Conservation (phyloP, 2,888 invertebrate species). For the Hypsopygia costalis region DNA sequence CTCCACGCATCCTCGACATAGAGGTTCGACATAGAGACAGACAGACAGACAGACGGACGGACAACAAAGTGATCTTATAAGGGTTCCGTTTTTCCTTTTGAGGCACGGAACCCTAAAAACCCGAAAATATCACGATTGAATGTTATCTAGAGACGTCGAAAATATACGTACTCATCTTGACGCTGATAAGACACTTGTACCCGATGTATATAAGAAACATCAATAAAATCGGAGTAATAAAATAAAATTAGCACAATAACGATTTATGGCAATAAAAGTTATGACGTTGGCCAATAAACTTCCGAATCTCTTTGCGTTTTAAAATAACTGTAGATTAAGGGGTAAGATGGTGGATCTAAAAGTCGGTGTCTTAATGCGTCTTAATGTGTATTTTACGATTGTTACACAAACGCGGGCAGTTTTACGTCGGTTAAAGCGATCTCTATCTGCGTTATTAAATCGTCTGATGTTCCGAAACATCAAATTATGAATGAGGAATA, state of each 20-base stretch:
- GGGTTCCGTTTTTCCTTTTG: too few relatives aligned
- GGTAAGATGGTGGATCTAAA: conserved; percentile 62
- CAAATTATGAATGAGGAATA: conserved; percentile 78
- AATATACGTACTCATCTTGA: conserved; percentile 43
- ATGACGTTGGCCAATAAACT: conserved; percentile 72
- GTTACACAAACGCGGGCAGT: conserved; percentile 75
- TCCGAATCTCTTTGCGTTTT: conserved; percentile 62
- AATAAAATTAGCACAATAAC: conserved; percentile 71
- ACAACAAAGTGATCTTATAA: too few relatives aligned
- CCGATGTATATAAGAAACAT: conserved; percentile 50
- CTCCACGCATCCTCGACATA: too few relatives aligned
- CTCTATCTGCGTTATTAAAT: conserved; percentile 76
- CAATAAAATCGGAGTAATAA: conserved; percentile 58
- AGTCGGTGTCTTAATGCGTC: conserved; percentile 69
- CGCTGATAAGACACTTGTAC: conserved; percentile 49
- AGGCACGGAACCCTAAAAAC: too few relatives aligned
- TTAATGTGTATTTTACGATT: conserved; percentile 79
- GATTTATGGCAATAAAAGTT: conserved; percentile 73
- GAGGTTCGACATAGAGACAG: too few relatives aligned
- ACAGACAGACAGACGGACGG: too few relatives aligned
- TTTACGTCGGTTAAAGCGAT: conserved; percentile 74
- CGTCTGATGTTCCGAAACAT: conserved; percentile 75
- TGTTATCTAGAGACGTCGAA: conserved; percentile 23
- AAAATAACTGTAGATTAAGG: conserved; percentile 75
- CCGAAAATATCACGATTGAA: conserved; percentile 26